These are phyloP conservation scores for Pristiophorus japonicus DNA, from an alignment of 2,113 vertebrate genomes.

Conservation along the genomic window DNA sequence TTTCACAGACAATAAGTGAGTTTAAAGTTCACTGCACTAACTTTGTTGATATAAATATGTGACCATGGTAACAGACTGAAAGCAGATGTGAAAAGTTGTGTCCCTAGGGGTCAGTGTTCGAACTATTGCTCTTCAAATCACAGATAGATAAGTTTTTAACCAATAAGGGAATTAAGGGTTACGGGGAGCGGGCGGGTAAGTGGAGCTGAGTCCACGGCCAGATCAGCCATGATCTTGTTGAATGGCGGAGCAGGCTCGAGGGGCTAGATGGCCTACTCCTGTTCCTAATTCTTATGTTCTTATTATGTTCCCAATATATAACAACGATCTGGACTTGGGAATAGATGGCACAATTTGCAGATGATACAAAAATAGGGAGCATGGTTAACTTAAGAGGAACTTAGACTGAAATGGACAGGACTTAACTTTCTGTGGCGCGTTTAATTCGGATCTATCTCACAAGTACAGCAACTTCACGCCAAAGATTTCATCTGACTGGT, in stretches of 20 bases:
- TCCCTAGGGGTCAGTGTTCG: background rate
- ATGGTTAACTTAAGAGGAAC: background rate
- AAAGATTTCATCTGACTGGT: background rate
- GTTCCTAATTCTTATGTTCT: too few relatives aligned
- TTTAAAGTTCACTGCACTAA: background rate
- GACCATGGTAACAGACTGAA: background rate
- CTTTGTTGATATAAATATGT: background rate
- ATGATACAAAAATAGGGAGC: background rate
- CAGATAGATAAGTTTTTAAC: too few relatives aligned
- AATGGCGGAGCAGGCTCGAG: too few relatives aligned
- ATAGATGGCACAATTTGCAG: background rate
- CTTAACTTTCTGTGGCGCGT: background rate
- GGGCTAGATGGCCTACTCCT: too few relatives aligned
- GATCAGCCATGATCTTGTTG: too few relatives aligned
- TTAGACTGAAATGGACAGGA: background rate
- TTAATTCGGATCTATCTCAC: background rate
- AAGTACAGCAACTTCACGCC: background rate
- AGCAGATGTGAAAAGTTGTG: background rate
- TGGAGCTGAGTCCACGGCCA: too few relatives aligned
- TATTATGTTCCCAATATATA: background rate
- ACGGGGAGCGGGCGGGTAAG: too few relatives aligned
- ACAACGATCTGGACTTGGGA: background rate
- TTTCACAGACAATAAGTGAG: slow-evolving; percentile 92
- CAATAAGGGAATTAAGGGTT: too few relatives aligned
- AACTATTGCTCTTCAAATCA: background rate